A percentile compares a stretch with the other conserved stretches of the same genome.
phyloP scores from a whole-genome alignment of 2,797 vertebrate species.

The Esox lucius region DNA sequence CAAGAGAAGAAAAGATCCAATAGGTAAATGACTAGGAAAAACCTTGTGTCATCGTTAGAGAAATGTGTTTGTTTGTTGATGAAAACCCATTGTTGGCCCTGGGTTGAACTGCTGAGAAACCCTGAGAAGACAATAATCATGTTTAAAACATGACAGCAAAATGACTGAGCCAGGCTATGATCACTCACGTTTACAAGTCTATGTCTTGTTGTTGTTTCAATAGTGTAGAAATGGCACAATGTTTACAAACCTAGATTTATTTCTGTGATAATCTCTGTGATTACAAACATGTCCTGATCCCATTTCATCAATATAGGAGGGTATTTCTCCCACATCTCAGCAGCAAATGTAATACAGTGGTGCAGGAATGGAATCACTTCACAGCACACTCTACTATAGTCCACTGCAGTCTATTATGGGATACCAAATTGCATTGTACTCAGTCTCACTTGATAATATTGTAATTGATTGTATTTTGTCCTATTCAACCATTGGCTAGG shows the following conservation, averaged over 20 bases:
- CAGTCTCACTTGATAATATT: not conserved
- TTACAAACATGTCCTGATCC: not conserved
- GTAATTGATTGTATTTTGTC: not conserved
- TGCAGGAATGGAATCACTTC: not conserved
- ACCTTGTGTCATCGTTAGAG: not conserved
- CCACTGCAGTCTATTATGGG: not conserved
- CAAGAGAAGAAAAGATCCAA: constrained; percentile 29
- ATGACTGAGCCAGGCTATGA: not conserved
- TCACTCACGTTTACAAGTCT: not conserved
- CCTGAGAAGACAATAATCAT: not conserved
- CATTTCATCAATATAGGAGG: not conserved
- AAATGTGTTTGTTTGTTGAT: not conserved
- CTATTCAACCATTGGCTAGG: not conserved
- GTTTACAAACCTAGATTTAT: not conserved
- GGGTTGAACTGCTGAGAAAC: not conserved
- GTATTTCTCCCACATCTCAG: not conserved
- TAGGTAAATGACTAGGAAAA: not conserved
- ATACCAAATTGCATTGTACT: too few species aligned
- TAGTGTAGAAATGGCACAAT: not conserved
- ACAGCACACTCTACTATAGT: not conserved
- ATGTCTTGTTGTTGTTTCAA: not conserved
- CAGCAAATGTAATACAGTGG: not conserved
- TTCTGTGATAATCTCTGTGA: not conserved
- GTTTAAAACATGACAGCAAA: not conserved
- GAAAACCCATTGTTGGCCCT: not conserved